Conservation (phyloP, 1,140 invertebrate species). For the Listronotus bonariensis region DNA sequence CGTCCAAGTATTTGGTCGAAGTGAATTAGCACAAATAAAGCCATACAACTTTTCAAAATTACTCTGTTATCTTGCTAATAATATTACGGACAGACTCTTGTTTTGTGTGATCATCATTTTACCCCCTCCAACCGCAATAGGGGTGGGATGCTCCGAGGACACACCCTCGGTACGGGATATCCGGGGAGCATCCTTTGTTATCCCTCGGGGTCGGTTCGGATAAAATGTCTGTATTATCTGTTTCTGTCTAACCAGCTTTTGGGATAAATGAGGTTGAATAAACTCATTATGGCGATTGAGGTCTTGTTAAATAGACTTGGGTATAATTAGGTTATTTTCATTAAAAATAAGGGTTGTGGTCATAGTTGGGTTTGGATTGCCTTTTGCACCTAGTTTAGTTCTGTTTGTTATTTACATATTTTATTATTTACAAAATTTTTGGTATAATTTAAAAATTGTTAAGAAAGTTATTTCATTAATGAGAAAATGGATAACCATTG, state of each 20-base stretch:
- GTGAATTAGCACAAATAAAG: slow-evolving; percentile 43
- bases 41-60: slow-evolving; percentile 35
- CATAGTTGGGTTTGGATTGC: not conserved
- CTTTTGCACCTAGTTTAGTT: not conserved
- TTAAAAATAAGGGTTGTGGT: slow-evolving; percentile 4
- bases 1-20: slow-evolving; percentile 16
- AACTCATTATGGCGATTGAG: slow-evolving; percentile 35
- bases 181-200: slow-evolving; percentile 37
- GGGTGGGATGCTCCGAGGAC: slow-evolving; percentile 39
- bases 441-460: too few species aligned
- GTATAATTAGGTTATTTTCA: slow-evolving; percentile 31
- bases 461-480: too few species aligned
- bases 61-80: slow-evolving; percentile 46
- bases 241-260: slow-evolving; percentile 27
- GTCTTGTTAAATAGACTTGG: slow-evolving; percentile 33
- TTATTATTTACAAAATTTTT: too few species aligned
- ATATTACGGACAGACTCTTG: slow-evolving; percentile 46
- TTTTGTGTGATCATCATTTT: slow-evolving; percentile 45
- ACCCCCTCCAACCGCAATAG: slow-evolving; percentile 43
- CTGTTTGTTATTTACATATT: too few species aligned
- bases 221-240: slow-evolving; percentile 36
- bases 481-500: too few species aligned
- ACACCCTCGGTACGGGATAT: slow-evolving; percentile 35
- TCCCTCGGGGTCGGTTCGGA: slow-evolving; percentile 33
- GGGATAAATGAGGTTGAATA: slow-evolving; percentile 38